Base-by-base conservation (phyloP, 2,797 vertebrate genomes). In the Orientallactaga sibirica region DNA sequence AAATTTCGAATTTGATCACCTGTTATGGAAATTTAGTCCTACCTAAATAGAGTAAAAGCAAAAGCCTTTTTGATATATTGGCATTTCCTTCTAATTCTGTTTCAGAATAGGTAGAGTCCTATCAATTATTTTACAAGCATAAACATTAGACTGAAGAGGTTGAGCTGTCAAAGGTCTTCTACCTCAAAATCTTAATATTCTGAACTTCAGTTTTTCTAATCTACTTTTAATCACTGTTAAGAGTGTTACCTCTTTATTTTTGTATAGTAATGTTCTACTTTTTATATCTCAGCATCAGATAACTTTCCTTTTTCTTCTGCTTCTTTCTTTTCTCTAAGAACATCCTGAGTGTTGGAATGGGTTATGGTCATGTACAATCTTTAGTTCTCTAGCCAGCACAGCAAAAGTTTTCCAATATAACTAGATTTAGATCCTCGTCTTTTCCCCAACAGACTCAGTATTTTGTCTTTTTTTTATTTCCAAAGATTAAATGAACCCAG, bases 211-310 rank as follows among this genome's bases (percentile, higher is more conserved):
- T 70, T 82, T 37, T 37, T 37, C 2, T 37, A 37, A 37, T 37
- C 33, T 37, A 37, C 33, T 37, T 37, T 37, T 37, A 37, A 37
- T 76, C 8, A 7, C 64, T 87, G 48, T 48, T 11, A 37, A 75
- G 19, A 83, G 66, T 58, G 25, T 78, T 79, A 66, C 48, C 16
- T 41, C 64, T 81, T 82, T 83, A 15, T 91, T 71, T 94, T 73
- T 64, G 24, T 71, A 20, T 89, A 8, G 48, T 71, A 64, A 4
- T 80, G 61, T 9, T 74, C 76, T 89, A 2, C 20, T 79, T 70
- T 89, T 79, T 41, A 1, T 66, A 10, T 74, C 81, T 43, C 77
- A 62, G 48, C 78, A 77, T 29, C 22, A 68, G 70, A 33, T 27
- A 33, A 33, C 62, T 82, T 64, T 8, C 61, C 27, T 74, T 77